Evolutionary conservation across 2,888 invertebrate species (phyloP), one percentile per base, ranked within the genome.

Genomic region (Charanyca ferruginea): DNA sequence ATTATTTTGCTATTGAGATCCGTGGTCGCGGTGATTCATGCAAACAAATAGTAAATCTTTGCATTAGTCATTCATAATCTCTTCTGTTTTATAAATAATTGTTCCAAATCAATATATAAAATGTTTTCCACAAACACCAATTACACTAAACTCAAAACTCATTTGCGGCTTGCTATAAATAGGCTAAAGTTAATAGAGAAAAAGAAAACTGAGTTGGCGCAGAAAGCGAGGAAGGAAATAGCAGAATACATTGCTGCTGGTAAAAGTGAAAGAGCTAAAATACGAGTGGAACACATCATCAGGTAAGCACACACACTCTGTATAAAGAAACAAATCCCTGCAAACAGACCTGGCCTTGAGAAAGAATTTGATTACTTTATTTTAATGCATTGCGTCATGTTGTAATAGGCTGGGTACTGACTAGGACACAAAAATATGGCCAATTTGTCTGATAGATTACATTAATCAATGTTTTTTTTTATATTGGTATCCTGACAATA

Each of bases 201-300:
- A 94, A 99, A 99, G 96, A 99, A 99, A 95, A 98, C 99, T 0
- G 99, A 99, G 94, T 94, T 99, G 83, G 98, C 99, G 2, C 98
- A 98, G 89, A 99, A 99, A 93, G 98, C 99, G 0, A 96, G 99
- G 75, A 98, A 98, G 88, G 99, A 99, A 97, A 99, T 99, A 68
- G 99, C 99, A 1, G 99, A 99, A 93, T 99, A 98, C 88, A 97
- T 99, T 73, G 96, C 97, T 57, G 97, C 97, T 80, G 98, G 98
- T 64, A 98, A 98, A 96, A 96, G 96, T 80, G 98, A 98, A 93
- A 95, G 98, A 78, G 99, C 99, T 0, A 98, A 98, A 91, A 99
- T 99, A 77, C 96, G 99, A 28, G 99, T 99, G 11, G 99, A 99
- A 93, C 98, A 99, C 85, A 99, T 99, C 66, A 99, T 99, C 66